A percentile compares a stretch with the other conserved stretches of the same genome.
Evolutionary conservation across 2,888 invertebrate genomes (phyloP).

Genomic region (Rhamphomyia laevipes): DNA sequence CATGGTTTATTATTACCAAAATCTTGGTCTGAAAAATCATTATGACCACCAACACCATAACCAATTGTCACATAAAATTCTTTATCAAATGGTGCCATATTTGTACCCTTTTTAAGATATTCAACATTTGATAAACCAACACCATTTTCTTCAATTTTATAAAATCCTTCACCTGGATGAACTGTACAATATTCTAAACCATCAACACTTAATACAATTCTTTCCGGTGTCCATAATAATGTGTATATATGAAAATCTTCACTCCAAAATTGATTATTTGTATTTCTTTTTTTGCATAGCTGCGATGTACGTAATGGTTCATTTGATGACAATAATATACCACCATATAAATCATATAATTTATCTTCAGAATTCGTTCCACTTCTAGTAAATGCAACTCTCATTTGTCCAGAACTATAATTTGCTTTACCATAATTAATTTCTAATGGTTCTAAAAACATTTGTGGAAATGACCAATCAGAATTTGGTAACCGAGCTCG

Average conservation of each 20-base stretch:
- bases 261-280: constrained; percentile 25
- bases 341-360: constrained; percentile 16
- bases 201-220: constrained; percentile 39
- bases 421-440: constrained; percentile 44
- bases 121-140: constrained; percentile 32
- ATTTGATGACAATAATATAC: constrained; percentile 22
- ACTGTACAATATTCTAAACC: constrained; percentile 43
- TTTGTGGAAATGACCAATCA: constrained; percentile 63
- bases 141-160: constrained; percentile 16
- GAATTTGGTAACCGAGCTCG: constrained; percentile 61
- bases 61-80: constrained; percentile 64
- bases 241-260: constrained; percentile 55
- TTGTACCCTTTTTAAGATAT: constrained; percentile 21
- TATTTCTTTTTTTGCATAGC: constrained; percentile 20
- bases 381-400: constrained; percentile 48
- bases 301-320: constrained; percentile 24
- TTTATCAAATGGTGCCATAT: constrained; percentile 66
- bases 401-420: constrained; percentile 55
- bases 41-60: constrained; percentile 62
- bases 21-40: constrained; percentile 52
- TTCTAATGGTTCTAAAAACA: constrained; percentile 52
- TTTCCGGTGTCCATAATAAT: constrained; percentile 47
- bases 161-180: constrained; percentile 22
- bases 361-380: neutral
- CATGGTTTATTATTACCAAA: constrained; percentile 51